Conservation (phyloP, 2,113 vertebrate genomes). For the Laticauda colubrina region DNA sequence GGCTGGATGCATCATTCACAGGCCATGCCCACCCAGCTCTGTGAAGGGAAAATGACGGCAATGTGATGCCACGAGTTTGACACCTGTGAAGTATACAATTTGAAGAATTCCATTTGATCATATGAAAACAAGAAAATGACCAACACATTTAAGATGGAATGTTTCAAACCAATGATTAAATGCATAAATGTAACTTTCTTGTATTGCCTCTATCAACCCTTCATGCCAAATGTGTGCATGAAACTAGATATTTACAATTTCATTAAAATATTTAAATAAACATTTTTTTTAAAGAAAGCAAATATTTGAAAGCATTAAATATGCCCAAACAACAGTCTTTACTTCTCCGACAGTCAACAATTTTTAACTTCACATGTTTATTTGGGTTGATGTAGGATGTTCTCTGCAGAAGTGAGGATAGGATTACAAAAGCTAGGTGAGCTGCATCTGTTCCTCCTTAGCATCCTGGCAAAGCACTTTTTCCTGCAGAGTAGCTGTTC, state of each 20-base stretch:
- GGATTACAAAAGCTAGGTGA: slow-evolving; percentile 28
- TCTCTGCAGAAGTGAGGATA: slow-evolving; percentile 17
- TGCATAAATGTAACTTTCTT: not conserved
- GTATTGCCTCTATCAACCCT: not conserved
- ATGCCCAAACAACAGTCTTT: not conserved
- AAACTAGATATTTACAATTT: not conserved
- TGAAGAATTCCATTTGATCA: not conserved
- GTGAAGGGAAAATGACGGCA: too few relatives aligned
- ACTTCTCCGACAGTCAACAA: not conserved
- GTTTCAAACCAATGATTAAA: not conserved
- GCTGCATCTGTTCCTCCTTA: slow-evolving; percentile 39
- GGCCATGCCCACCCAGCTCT: too few relatives aligned
- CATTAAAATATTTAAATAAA: not conserved
- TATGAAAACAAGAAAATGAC: not conserved
- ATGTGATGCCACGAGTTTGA: too few relatives aligned
- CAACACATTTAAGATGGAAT: not conserved
- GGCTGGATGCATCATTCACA: too few relatives aligned
- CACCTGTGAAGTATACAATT: too few relatives aligned
- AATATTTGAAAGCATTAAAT: not conserved
- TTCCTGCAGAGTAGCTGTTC: not conserved
- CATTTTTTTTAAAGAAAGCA: slow-evolving; percentile 11
- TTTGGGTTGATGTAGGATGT: slow-evolving; percentile 22
- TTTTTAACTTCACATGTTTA: not conserved
- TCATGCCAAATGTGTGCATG: not conserved
- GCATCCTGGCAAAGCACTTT: slow-evolving; percentile 9